A percentile compares a stretch with the other conserved stretches of the same genome.
Conservation (phyloP, 2,888 invertebrate species). For the Cordilura impudica region DNA sequence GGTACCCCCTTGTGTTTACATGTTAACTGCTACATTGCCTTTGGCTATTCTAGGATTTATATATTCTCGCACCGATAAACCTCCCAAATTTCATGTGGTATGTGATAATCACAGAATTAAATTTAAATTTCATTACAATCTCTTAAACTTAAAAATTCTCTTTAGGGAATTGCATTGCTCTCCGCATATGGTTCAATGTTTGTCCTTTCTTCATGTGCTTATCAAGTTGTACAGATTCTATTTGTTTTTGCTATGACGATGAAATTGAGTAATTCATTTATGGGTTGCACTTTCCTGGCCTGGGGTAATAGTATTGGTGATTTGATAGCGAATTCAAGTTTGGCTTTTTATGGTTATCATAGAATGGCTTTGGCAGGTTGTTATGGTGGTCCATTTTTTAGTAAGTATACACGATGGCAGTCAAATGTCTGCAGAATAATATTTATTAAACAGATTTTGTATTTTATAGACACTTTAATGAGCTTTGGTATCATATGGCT, state of each 20-base stretch:
- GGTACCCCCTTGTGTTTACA: conserved; percentile 69
- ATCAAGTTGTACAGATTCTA: conserved; percentile 81
- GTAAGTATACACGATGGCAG: too few relatives aligned
- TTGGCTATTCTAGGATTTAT: conserved; percentile 56
- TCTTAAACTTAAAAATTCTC: conserved; percentile 2
- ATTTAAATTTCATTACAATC: neutral
- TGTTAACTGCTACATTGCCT: conserved; percentile 60
- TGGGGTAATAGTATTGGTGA: conserved; percentile 82
- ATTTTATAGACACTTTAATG: conserved; percentile 59
- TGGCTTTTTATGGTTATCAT: conserved; percentile 82
- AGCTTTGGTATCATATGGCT: conserved; percentile 62
- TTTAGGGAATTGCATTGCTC: conserved; percentile 65
- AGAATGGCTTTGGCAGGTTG: conserved; percentile 84
- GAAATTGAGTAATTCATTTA: conserved; percentile 80
- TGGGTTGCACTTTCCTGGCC: conserved; percentile 83
- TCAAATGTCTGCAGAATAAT: conserved; percentile 63
- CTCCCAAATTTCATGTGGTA: conserved; percentile 68
- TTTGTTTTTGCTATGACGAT: conserved; percentile 81
- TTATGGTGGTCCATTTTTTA: conserved; percentile 84
- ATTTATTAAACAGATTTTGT: neutral
- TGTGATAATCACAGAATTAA: conserved; percentile 21
- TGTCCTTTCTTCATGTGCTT: conserved; percentile 81
- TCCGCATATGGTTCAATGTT: conserved; percentile 75
- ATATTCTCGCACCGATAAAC: conserved; percentile 65
- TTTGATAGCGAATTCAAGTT: conserved; percentile 80